A percentile compares a stretch with the other conserved stretches of the same genome.
phyloP scores from a whole-genome alignment of 2,888 invertebrate species.

The Leistus spinibarbis region DNA sequence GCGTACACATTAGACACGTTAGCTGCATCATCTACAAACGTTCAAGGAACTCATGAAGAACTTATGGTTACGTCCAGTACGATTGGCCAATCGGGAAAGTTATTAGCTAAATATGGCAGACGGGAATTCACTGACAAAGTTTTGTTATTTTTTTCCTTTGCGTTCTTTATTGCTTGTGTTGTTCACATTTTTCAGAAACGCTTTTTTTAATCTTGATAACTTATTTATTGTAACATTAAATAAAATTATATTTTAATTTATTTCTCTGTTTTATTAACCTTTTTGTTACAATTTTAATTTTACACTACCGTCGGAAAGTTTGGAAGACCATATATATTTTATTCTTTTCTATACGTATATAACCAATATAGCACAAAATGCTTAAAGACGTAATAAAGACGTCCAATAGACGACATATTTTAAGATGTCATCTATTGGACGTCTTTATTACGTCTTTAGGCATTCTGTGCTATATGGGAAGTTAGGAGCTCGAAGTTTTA shows the following conservation, averaged over 20 bases:
- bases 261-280: too few species aligned
- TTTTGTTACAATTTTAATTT: too few species aligned
- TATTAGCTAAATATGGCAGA: constrained; percentile 91
- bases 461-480: too few species aligned
- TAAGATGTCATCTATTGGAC: too few species aligned
- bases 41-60: constrained; percentile 79
- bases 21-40: constrained; percentile 70
- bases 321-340: too few species aligned
- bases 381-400: too few species aligned
- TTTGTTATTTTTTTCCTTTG: constrained; percentile 83
- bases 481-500: too few species aligned
- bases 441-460: too few species aligned
- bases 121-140: constrained; percentile 96
- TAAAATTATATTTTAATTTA: background rate
- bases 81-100: constrained; percentile 87
- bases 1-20: constrained; percentile 83
- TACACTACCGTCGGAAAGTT: too few species aligned
- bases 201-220: constrained; percentile 65
- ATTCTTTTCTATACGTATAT: too few species aligned
- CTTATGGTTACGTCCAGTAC: constrained; percentile 84
- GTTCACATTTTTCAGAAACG: constrained; percentile 92
- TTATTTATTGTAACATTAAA: constrained; percentile 7
- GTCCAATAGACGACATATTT: too few species aligned
- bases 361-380: too few species aligned
- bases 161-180: constrained; percentile 88